phyloP scores from a whole-genome alignment of 2,797 vertebrate genomes.

The Pygocentrus nattereri region DNA sequence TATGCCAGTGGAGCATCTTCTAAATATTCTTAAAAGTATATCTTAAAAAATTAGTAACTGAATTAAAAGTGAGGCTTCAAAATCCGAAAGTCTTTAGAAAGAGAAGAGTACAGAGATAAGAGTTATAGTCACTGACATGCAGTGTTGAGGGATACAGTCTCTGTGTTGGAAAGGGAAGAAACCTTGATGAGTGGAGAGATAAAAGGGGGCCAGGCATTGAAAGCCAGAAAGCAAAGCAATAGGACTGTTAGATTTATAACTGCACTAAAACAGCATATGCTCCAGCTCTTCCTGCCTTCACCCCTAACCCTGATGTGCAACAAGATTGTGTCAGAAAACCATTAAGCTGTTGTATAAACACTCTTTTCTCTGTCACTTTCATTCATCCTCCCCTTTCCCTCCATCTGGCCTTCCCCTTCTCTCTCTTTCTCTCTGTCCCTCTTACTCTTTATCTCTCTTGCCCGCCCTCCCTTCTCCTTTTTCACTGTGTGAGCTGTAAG shows the following conservation, averaged over 20 bases:
- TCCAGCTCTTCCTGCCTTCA: slow-evolving; percentile 6
- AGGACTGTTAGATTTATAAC: slow-evolving; percentile 3
- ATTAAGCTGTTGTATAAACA: slow-evolving; percentile 32
- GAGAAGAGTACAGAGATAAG: not conserved
- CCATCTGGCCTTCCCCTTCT: slow-evolving; percentile 7
- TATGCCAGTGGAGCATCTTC: no score
- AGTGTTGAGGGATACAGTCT: slow-evolving; percentile 1
- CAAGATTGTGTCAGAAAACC: slow-evolving; percentile 30
- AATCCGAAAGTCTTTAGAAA: not conserved
- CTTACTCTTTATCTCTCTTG: not conserved
- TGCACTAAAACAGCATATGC: slow-evolving; percentile 25
- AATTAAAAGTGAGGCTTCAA: not conserved
- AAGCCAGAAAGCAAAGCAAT: slow-evolving; percentile 13
- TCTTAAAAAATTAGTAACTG: not conserved
- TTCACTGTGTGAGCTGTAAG: slow-evolving; percentile 16
- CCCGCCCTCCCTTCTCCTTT: not conserved
- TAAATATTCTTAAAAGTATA: no score
- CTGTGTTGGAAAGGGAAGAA: not conserved
- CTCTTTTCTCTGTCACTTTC: slow-evolving; percentile 33
- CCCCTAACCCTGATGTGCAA: slow-evolving; percentile 10
- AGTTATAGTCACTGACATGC: slow-evolving; percentile 9
- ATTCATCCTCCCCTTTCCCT: slow-evolving; percentile 17
- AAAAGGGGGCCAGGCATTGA: not conserved
- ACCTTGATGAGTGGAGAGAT: not conserved
- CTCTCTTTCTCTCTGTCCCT: not conserved